These are phyloP conservation scores for Asteroscopus sphinx DNA, from an alignment of 2,888 invertebrate genomes.

Conservation along the genomic window DNA sequence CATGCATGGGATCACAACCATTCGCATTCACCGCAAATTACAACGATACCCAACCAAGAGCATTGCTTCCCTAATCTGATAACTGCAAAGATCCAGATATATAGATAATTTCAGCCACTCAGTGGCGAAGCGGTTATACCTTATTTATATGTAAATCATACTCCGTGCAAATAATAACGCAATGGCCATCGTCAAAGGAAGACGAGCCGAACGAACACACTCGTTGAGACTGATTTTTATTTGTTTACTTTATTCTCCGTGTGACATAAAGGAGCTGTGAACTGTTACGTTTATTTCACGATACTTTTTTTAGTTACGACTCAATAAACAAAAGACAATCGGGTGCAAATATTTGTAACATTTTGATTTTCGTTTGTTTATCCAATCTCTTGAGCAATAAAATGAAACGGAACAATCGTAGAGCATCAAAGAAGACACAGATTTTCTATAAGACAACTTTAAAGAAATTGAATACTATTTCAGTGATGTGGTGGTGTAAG, in stretches of 20 bases:
- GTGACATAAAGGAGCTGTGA: constrained; percentile 80
- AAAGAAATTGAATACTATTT: constrained; percentile 37
- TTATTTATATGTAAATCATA: constrained; percentile 43
- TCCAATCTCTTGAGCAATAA: constrained; percentile 50
- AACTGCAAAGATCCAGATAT: constrained; percentile 35
- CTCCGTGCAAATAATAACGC: constrained; percentile 49
- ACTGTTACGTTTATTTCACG: constrained; percentile 78
- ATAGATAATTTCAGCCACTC: constrained; percentile 30
- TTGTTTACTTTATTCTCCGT: constrained; percentile 78
- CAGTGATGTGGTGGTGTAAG: constrained; percentile 27
- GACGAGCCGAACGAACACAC: constrained; percentile 48
- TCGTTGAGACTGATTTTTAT: constrained; percentile 78
- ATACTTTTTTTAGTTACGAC: constrained; percentile 82
- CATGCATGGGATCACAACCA: neutral
- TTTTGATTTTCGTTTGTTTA: constrained; percentile 68
- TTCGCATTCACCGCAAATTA: constrained; percentile 22
- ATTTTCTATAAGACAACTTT: constrained; percentile 28
- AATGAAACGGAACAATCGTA: constrained; percentile 36
- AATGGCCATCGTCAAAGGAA: constrained; percentile 38
- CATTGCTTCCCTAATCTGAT: constrained; percentile 32
- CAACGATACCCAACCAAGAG: constrained; percentile 32
- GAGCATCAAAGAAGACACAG: constrained; percentile 14
- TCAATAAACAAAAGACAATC: constrained; percentile 84
- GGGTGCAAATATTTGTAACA: constrained; percentile 80
- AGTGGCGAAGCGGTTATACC: constrained; percentile 17